Evolutionary conservation across 2,113 vertebrate genomes (phyloP).

Genomic region (Pampusana beccarii): DNA sequence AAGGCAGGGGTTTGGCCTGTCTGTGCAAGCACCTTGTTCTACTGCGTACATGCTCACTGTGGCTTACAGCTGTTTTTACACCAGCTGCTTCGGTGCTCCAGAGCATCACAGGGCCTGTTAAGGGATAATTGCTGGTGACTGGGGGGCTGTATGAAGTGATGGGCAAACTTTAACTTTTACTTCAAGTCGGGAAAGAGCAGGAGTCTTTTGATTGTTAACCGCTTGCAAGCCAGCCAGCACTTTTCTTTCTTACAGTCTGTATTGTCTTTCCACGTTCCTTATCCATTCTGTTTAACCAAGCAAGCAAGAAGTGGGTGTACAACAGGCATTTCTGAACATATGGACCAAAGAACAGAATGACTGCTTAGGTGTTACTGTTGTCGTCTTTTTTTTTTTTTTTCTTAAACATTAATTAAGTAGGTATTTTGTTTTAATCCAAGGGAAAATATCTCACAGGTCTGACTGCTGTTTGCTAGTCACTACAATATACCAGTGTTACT

Average conservation of each 20-base stretch:
- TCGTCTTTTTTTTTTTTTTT: no score
- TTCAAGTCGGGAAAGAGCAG: neutral
- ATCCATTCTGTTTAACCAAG: neutral
- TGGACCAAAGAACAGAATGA: neutral
- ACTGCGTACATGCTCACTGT: fast-evolving
- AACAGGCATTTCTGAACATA: neutral
- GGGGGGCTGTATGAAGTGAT: neutral
- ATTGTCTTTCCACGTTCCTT: neutral
- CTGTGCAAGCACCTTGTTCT: neutral
- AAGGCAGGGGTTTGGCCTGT: neutral
- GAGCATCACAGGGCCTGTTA: neutral
- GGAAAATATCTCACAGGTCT: neutral
- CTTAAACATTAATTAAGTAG: neutral
- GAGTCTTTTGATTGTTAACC: neutral
- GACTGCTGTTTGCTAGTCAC: neutral
- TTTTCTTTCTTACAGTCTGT: neutral
- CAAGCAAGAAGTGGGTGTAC: neutral
- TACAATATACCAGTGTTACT: neutral
- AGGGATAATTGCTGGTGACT: neutral
- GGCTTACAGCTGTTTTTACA: neutral
- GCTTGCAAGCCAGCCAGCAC: neutral
- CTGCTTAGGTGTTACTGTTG: neutral
- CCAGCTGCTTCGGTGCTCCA: neutral
- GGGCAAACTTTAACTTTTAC: neutral
- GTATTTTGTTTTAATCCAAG: neutral